Conservation (phyloP, 2,113 vertebrate species). For the Pogonocichla stellata region DNA sequence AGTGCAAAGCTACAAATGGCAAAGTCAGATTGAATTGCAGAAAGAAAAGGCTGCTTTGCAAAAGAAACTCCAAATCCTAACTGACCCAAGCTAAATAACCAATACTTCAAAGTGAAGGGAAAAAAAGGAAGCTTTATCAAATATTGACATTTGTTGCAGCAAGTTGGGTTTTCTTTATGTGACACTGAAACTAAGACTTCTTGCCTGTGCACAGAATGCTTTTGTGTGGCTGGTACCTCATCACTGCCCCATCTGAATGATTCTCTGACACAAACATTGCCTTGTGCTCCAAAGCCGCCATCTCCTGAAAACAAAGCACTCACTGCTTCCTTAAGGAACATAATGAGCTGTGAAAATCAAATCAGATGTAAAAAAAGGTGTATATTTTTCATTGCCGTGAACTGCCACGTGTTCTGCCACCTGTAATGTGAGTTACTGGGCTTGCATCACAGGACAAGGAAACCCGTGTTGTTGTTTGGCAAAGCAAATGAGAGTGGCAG, state of each 20-base stretch:
- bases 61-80: neutral
- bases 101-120: neutral
- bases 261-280: neutral
- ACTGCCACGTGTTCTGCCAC: neutral
- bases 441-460: neutral
- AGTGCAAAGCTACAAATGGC: neutral
- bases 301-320: constrained; percentile 2
- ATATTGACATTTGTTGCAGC: neutral
- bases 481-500: neutral
- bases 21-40: neutral
- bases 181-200: constrained; percentile 6
- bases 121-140: neutral
- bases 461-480: neutral
- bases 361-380: neutral
- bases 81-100: neutral
- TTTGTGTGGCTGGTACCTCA: neutral
- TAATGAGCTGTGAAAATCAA: neutral
- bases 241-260: neutral
- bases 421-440: neutral
- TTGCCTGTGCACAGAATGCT: neutral
- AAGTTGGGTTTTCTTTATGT: constrained; percentile 1
- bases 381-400: neutral
- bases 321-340: neutral
- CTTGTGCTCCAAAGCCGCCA: neutral
- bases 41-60: neutral